Evolutionary conservation across 2,113 vertebrate species (phyloP).

Genomic region (Fulica atra): DNA sequence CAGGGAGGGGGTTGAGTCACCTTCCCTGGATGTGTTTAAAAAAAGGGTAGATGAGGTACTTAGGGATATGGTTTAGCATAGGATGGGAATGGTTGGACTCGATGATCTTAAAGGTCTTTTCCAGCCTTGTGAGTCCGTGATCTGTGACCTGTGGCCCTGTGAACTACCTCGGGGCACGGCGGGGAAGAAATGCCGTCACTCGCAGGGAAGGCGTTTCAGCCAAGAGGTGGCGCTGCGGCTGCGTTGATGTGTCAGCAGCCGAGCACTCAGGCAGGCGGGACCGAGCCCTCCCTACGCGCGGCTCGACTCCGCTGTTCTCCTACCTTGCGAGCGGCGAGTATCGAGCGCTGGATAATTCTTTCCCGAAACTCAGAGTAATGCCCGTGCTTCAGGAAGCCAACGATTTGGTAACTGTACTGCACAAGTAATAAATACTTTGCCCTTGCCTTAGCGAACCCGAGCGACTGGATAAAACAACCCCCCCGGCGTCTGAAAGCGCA

Average conservation of each 20-base stretch:
- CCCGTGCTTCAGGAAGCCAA: not conserved
- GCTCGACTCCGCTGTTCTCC: not conserved
- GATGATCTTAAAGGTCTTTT: too few relatives aligned
- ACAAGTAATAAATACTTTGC: not conserved
- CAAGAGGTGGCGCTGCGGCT: slow-evolving; percentile 80
- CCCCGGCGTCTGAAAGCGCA: not conserved
- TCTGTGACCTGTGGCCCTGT: too few relatives aligned
- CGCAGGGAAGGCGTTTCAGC: slow-evolving; percentile 41
- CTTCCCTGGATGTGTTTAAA: too few relatives aligned
- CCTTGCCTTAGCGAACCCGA: not conserved
- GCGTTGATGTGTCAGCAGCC: slow-evolving; percentile 7
- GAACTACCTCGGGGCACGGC: not conserved
- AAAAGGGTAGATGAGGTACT: too few relatives aligned
- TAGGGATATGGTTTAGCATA: too few relatives aligned
- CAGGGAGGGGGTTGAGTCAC: too few relatives aligned
- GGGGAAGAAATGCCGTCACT: not conserved
- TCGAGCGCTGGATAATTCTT: not conserved
- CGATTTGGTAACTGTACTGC: not conserved
- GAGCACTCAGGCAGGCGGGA: not conserved
- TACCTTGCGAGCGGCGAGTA: not conserved
- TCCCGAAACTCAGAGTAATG: not conserved
- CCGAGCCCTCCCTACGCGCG: not conserved
- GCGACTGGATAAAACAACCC: not conserved
- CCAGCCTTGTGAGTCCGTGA: too few relatives aligned
- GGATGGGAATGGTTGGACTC: too few relatives aligned